Evolutionary conservation across 2,113 vertebrate genomes (phyloP), one percentile per base, ranked within the genome.

Genomic region (Holacanthus passer): DNA sequence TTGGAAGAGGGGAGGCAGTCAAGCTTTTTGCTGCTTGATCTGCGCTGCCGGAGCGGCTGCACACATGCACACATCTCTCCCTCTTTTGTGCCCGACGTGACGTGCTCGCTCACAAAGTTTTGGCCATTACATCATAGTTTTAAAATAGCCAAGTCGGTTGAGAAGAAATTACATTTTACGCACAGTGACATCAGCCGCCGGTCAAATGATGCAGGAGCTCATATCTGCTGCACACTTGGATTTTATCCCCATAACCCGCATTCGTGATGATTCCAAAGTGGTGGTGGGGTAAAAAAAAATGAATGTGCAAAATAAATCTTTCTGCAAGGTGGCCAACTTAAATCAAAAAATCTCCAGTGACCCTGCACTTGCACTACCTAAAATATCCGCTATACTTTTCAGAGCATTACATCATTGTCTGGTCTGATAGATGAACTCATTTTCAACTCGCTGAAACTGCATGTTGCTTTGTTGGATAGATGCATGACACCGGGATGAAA

Each of bases 61-160:
- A 79, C 73, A 86, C 59, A 89, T 52, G 58, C 62, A 43, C 74
- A 55, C 7, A 45, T 76, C 77, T 83, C 86, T 85, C 77, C 48
- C 76, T 43, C 67, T 87, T n/a, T 72, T 82, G 77, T 77, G 77
- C 83, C 83, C 70, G 84, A 79, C 85, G 81, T 88, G 91, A 93
- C 93, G 91, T 91, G 89, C 86, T 91, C 87, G 87, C 91, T 79
- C 89, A 82, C 87, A 93, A 94, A 94, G 84, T 94, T 94, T 92
- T 66, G 85, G 56, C 86, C 92, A 94, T 94, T 93, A 94, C 94
- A 92, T 94, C 94, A 94, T 94, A 93, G 92, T 91, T 94, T 92
- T 88, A 93, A 94, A 94, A 94, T 94, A 94, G 91, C 92, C 86
- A 76, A 84, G 83, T 85, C 84, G 88, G 77, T 83, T 87, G 77